Conservation (phyloP, 2,888 invertebrate genomes). For the Spodoptera picta region DNA sequence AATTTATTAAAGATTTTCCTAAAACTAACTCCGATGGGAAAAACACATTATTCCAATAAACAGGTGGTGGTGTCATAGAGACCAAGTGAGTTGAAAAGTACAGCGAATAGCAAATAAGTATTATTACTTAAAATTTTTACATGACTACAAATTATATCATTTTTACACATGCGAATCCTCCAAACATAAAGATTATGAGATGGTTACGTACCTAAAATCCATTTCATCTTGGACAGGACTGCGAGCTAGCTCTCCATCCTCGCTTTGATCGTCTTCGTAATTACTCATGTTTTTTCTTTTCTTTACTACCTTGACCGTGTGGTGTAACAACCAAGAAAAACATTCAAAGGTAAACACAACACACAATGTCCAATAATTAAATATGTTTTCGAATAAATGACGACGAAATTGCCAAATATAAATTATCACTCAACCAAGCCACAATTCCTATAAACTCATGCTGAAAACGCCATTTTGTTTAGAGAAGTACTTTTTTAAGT, state of each 20-base stretch:
- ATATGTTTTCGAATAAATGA: slow-evolving; percentile 4
- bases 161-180: too few relatives aligned
- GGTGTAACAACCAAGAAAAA: slow-evolving; percentile 7
- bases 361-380: slow-evolving; percentile 14
- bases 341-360: slow-evolving; percentile 18
- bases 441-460: slow-evolving; percentile 44
- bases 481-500: slow-evolving; percentile 22
- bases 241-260: slow-evolving; percentile 94
- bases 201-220: slow-evolving; percentile 81
- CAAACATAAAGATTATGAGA: not conserved
- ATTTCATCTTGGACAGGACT: slow-evolving; percentile 91
- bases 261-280: slow-evolving; percentile 93
- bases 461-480: slow-evolving; percentile 66
- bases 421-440: slow-evolving; percentile 29
- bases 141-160: too few relatives aligned
- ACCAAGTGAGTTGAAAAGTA: not conserved
- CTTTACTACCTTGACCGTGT: slow-evolving; percentile 10
- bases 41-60: slow-evolving; percentile 12
- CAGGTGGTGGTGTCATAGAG: not conserved
- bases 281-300: slow-evolving; percentile 79
- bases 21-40: slow-evolving; percentile 9
- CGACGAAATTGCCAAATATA: slow-evolving; percentile 12
- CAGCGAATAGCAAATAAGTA: not conserved
- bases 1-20: slow-evolving; percentile 25
- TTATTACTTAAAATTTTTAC: too few relatives aligned